A percentile compares a stretch with the other conserved stretches of the same genome.
Evolutionary conservation across 23 tunicate genomes (phyloP).

Genomic region (Styela plicata): DNA sequence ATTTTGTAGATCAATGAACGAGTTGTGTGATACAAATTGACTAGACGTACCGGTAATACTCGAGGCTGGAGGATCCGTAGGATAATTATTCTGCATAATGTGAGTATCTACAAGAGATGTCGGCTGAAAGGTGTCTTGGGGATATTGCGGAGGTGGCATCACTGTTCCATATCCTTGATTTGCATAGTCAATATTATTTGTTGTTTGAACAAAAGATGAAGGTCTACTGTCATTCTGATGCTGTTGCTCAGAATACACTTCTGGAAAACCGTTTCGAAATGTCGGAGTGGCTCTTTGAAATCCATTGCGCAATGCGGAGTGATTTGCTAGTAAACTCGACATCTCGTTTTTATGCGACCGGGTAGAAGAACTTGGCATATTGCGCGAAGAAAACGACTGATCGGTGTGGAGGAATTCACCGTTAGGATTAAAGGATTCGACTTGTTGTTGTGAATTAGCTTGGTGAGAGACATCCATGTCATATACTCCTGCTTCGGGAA

Average conservation of each 20-base stretch:
- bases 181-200: background rate
- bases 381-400: background rate
- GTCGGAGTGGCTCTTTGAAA: background rate
- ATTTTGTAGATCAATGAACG: background rate
- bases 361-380: background rate
- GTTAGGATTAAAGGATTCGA: background rate
- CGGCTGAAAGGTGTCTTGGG: slow-evolving; percentile 2
- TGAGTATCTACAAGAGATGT: background rate
- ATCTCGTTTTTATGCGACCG: background rate
- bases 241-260: background rate
- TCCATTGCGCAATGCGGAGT: background rate
- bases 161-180: background rate
- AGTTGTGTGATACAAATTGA: background rate
- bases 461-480: background rate
- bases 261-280: background rate
- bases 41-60: background rate
- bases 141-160: background rate
- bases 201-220: background rate
- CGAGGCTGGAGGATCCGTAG: background rate
- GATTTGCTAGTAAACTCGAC: background rate
- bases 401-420: background rate
- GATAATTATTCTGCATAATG: background rate
- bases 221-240: background rate
- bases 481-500: slow-evolving; percentile 11
- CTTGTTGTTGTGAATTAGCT: background rate